Conservation (phyloP, 2,888 invertebrate species). For the Thyatira batis region DNA sequence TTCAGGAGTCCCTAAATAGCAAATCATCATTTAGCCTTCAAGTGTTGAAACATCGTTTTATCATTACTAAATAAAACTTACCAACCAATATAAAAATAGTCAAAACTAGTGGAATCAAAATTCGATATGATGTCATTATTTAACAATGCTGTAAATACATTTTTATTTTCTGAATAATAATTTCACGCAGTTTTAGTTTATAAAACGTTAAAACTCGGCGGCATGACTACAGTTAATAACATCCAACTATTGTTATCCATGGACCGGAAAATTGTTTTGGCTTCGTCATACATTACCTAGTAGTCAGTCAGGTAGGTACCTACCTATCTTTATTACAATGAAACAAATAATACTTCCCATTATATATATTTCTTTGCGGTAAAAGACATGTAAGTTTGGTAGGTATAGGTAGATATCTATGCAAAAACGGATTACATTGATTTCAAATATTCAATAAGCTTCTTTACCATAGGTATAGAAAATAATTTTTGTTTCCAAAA, state of each 20-base stretch:
- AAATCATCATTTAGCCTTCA: conserved; percentile 5
- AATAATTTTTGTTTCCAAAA: not conserved
- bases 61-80: not conserved
- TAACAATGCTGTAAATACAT: not conserved
- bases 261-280: not conserved
- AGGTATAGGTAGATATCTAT: not conserved
- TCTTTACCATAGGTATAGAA: not conserved
- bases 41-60: too few species aligned
- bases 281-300: not conserved
- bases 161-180: not conserved
- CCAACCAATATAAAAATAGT: not conserved
- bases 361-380: not conserved
- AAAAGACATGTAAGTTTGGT: too few species aligned
- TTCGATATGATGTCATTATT: not conserved
- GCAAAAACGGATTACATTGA: not conserved
- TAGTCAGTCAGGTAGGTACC: not conserved
- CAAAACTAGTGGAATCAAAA: not conserved
- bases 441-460: not conserved
- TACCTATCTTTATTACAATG: too few species aligned
- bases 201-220: not conserved
- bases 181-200: not conserved
- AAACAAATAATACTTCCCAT: not conserved
- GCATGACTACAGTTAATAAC: not conserved
- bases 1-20: too few species aligned
- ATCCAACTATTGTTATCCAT: not conserved